phyloP scores from a whole-genome alignment of 2,797 vertebrate species.

The Pseudocheirus occidentalis region DNA sequence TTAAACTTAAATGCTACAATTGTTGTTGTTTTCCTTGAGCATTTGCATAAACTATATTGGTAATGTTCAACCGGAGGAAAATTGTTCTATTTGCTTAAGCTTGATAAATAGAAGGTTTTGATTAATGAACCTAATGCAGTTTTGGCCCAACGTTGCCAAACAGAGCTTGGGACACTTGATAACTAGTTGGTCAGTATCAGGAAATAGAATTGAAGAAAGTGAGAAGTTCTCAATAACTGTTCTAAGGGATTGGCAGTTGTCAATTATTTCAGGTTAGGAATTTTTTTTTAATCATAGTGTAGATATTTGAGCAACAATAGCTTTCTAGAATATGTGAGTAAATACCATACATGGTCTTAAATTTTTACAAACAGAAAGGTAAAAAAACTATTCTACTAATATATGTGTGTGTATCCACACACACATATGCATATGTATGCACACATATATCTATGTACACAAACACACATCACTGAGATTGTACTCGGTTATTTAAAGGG shows the following conservation, averaged over 20 bases:
- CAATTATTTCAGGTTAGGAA: neutral
- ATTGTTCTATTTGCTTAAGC: conserved; percentile 26
- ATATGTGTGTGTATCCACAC: no score
- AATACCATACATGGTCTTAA: neutral
- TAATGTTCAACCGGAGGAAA: conserved; percentile 22
- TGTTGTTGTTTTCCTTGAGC: conserved; percentile 30
- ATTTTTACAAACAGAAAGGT: neutral
- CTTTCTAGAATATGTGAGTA: conserved; percentile 33
- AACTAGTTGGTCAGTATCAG: neutral
- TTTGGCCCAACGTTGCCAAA: neutral
- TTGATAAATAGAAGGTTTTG: conserved; percentile 22
- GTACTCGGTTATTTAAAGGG: conserved; percentile 8
- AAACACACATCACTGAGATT: neutral
- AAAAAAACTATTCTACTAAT: neutral
- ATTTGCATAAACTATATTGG: conserved; percentile 9
- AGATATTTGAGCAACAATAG: neutral
- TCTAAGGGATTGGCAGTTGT: neutral
- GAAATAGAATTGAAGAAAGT: neutral
- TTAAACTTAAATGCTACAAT: conserved; percentile 38
- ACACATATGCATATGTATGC: neutral
- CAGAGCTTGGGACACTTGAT: conserved; percentile 7
- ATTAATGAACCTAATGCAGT: conserved; percentile 20
- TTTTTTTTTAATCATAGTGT: neutral
- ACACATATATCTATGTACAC: neutral
- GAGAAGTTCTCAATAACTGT: neutral